Evolutionary conservation across 2,888 invertebrate genomes (phyloP).

Genomic region (Heliconius sara): DNA sequence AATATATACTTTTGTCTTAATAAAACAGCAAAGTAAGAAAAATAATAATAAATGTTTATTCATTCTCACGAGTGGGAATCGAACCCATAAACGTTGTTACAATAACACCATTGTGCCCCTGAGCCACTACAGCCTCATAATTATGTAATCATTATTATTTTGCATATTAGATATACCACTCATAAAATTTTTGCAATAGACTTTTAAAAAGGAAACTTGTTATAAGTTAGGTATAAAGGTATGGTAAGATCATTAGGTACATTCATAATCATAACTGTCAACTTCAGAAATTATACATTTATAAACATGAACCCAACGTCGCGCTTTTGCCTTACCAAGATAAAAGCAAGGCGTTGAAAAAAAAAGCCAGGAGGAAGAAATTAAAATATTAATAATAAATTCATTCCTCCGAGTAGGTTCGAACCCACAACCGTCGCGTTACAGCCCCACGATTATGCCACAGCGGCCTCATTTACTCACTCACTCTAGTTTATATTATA

Average conservation of each 20-base stretch:
- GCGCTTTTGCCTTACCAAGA: too few relatives aligned
- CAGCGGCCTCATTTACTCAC: too few relatives aligned
- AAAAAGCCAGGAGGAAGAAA: too few relatives aligned
- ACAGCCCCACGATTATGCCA: not conserved
- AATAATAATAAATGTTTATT: too few relatives aligned
- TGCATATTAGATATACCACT: not conserved
- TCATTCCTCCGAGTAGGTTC: too few relatives aligned
- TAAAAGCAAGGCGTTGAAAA: too few relatives aligned
- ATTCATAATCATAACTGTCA: not conserved
- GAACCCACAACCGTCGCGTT: not conserved
- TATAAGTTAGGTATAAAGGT: not conserved
- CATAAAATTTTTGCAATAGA: not conserved
- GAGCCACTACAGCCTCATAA: too few relatives aligned
- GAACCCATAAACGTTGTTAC: not conserved
- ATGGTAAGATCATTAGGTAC: not conserved
- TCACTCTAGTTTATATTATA: not conserved
- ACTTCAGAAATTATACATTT: not conserved
- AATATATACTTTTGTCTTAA: too few relatives aligned
- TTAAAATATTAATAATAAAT: too few relatives aligned
- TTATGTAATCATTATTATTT: not conserved
- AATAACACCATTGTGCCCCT: too few relatives aligned
- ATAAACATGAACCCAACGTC: not conserved
- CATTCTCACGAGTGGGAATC: too few relatives aligned
- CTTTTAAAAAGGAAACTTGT: slow-evolving; percentile 4
- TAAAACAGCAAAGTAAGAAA: too few relatives aligned